Percentiles rank a stretch among this genome's conserved stretches.
Evolutionary conservation across 2,797 vertebrate genomes (phyloP).

Genomic region (Aulostomus chinensis): DNA sequence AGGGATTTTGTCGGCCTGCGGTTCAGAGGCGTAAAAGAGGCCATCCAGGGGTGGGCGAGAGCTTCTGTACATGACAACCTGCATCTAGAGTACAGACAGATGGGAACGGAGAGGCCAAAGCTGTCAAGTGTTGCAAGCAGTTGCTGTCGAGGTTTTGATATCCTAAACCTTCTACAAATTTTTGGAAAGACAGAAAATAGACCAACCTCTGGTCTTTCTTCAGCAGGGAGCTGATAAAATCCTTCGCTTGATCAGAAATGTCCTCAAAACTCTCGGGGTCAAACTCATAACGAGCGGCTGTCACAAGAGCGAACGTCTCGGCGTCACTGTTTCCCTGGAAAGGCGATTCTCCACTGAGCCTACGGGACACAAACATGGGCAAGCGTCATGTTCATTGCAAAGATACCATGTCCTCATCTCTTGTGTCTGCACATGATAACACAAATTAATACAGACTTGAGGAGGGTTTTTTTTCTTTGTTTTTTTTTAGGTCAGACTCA

Average conservation of each 20-base stretch:
- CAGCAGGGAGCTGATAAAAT: conserved; percentile 84
- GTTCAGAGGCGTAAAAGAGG: conserved; percentile 60
- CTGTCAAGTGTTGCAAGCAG: no score
- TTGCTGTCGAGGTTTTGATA: no score
- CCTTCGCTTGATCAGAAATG: conserved; percentile 85
- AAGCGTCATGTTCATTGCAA: no score
- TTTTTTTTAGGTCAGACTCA: no score
- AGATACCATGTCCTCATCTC: no score
- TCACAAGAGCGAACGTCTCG: conserved; percentile 84
- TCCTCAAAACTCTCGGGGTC: conserved; percentile 84
- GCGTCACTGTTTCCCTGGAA: conserved; percentile 85
- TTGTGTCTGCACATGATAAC: no score
- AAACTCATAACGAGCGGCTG: conserved; percentile 81
- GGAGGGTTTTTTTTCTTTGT: no score
- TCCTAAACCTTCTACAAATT: no score
- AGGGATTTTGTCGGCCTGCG: conserved; percentile 73
- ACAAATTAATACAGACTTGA: no score
- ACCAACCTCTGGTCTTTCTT: conserved; percentile 81
- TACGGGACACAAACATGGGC: no score
- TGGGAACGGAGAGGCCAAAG: background rate
- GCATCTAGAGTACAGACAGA: conserved; percentile 50
- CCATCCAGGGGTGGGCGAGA: conserved; percentile 86
- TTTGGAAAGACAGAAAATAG: background rate
- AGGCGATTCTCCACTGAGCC: conserved; percentile 89
- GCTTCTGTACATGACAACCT: conserved; percentile 80